Percentiles rank a stretch among this genome's conserved stretches.
Conservation (phyloP, 2,888 invertebrate species). For the Hermaeophaga mercurialis region DNA sequence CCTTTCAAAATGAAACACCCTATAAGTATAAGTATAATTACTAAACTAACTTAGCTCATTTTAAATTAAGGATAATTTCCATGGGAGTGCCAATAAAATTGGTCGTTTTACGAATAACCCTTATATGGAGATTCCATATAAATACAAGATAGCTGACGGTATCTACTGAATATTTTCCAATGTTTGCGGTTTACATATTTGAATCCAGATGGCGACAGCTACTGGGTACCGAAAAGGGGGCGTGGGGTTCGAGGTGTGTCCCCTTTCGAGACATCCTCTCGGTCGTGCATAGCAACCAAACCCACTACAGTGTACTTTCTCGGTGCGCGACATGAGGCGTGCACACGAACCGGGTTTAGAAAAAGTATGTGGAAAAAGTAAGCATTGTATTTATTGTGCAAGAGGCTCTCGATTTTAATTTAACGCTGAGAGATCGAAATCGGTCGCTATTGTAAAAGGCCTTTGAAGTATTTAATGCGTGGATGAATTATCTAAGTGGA, state of each 20-base stretch:
- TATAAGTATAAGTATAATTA: too few species aligned
- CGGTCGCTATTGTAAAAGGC: neutral
- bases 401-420: conserved; percentile 15
- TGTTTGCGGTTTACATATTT: conserved; percentile 26
- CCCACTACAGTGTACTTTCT: conserved; percentile 17
- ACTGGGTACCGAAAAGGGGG: conserved; percentile 23
- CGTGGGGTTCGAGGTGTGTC: conserved; percentile 16
- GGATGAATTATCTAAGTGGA: conserved; percentile 21
- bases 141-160: conserved; percentile 17
- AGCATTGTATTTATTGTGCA: conserved; percentile 20
- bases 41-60: too few species aligned
- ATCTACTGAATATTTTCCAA: conserved; percentile 26
- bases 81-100: too few species aligned
- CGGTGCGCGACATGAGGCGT: conserved; percentile 13
- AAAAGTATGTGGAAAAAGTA: conserved; percentile 9
- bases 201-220: conserved; percentile 40
- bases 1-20: too few species aligned
- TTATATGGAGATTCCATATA: neutral
- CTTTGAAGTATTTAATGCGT: conserved; percentile 18
- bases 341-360: neutral
- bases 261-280: conserved; percentile 12
- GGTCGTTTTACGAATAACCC: too few species aligned
- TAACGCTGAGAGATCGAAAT: conserved; percentile 3
- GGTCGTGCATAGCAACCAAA: conserved; percentile 20
- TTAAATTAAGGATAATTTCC: too few species aligned